Percentiles rank a stretch among this genome's conserved stretches.
These are phyloP conservation scores for Biston betularia DNA, from an alignment of 2,888 invertebrate genomes.

Conservation along the genomic window DNA sequence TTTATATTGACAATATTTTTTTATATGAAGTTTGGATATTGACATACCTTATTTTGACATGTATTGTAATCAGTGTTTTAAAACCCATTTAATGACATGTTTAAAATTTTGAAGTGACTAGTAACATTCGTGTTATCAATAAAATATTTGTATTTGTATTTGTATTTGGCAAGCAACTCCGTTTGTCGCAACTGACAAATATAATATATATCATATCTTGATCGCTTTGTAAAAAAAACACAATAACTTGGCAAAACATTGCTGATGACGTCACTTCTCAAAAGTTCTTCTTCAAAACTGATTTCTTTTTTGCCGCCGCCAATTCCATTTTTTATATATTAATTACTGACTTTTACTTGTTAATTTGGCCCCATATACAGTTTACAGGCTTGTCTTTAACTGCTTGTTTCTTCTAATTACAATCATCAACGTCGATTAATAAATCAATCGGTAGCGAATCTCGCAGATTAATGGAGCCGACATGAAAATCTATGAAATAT, in stretches of 20 bases:
- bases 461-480: conserved; percentile 41
- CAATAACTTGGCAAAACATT: neutral
- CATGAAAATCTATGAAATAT: conserved; percentile 48
- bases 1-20: too few relatives aligned
- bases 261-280: neutral
- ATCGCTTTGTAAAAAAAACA: neutral
- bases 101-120: too few relatives aligned
- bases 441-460: conserved; percentile 45
- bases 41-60: too few relatives aligned
- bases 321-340: conserved; percentile 5
- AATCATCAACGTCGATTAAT: conserved; percentile 38
- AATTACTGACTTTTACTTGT: conserved; percentile 23
- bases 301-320: conserved; percentile 6
- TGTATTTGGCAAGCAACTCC: too few relatives aligned
- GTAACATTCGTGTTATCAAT: too few relatives aligned
- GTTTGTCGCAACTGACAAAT: too few relatives aligned
- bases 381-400: conserved; percentile 16
- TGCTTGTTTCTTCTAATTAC: conserved; percentile 34
- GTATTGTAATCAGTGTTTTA: too few relatives aligned
- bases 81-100: too few relatives aligned
- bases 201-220: too few relatives aligned
- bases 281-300: neutral
- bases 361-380: conserved; percentile 19
- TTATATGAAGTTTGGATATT: too few relatives aligned
- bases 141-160: too few relatives aligned